Base-by-base conservation (phyloP, 2,888 invertebrate genomes). In the Drosophila ezoana region DNA sequence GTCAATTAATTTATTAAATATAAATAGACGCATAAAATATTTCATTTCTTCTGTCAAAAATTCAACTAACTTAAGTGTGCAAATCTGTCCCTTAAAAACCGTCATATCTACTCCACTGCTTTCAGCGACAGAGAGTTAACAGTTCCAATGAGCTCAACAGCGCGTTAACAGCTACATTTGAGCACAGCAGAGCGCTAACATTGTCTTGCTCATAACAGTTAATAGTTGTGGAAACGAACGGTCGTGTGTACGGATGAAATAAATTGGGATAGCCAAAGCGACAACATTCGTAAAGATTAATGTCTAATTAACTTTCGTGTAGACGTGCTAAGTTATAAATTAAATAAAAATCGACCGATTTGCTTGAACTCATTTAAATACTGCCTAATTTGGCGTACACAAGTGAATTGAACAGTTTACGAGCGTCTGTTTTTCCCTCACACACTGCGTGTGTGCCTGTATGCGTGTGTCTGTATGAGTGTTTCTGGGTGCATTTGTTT, bases 401-500 rank as follows among this genome's bases (percentile, higher is more conserved):
- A 10, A 45, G 44, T 56, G n/a, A 73, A 32, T 48, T 59, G 13
- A 51, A 44, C 35, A 49, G 35, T 58, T 20, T 32, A 51, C 40
- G 40, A 54, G 67, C 57, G 52, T 49, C 33, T 18, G 33, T 56
- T 28, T 44, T 35, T 63, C 38, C 32, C 44, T 32, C 32, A 44
- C 43, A 13, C 20, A 32, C 18, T 52, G 40, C 28, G n/a, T 45
- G n/a, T 40, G 32, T 37, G 13, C 23, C 20, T n/a, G 33, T 41
- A 8, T 33, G n/a, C 23, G 47, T 59, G 32, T 37, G 33, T 44
- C 33, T 32, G 59, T 41, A 41, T 65, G 41, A 40, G 53, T 60
- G 38, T 43, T 38, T 48, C 52, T 73, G 44, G 16, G 60, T 74
- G 64, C 76, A 75, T 74, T 79, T 76, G 76, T 76, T 76, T 76